Evolutionary conservation across 2,797 vertebrate species (phyloP).

Genomic region (Sparidentex hasta): DNA sequence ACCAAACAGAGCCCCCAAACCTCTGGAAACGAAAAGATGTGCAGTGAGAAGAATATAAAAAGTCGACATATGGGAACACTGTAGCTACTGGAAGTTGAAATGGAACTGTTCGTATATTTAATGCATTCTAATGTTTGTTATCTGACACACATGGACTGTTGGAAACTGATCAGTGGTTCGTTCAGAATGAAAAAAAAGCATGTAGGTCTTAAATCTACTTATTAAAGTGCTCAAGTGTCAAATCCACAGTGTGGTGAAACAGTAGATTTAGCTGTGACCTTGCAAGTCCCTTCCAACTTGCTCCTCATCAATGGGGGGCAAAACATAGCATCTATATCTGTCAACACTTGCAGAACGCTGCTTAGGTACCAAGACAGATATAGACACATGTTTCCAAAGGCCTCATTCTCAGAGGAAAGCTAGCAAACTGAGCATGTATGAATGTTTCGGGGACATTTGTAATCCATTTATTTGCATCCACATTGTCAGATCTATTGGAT

Average conservation of each 20-base stretch:
- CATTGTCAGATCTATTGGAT: not conserved
- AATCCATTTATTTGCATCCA: not conserved
- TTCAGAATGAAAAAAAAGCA: conserved; percentile 23
- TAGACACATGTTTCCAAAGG: conserved; percentile 29
- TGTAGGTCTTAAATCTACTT: conserved; percentile 42
- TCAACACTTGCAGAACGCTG: conserved; percentile 23
- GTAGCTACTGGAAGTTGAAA: conserved; percentile 7
- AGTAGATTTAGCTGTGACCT: conserved; percentile 46
- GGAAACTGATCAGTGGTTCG: conserved; percentile 37
- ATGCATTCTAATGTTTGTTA: conserved; percentile 29
- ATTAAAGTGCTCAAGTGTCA: conserved; percentile 75
- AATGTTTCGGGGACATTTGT: conserved; percentile 4
- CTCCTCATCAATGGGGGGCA: conserved; percentile 30
- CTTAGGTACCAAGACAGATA: conserved; percentile 17
- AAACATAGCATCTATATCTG: conserved; percentile 23
- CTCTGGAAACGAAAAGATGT: conserved; percentile 13
- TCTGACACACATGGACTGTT: not conserved
- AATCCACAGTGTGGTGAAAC: conserved; percentile 47
- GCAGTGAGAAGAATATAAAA: conserved; percentile 10
- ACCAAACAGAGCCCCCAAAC: conserved; percentile 5
- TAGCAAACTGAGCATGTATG: conserved; percentile 1
- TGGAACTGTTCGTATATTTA: not conserved
- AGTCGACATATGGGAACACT: not conserved
- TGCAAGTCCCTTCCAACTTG: conserved; percentile 34
- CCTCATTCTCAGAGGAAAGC: conserved; percentile 21